Conservation (phyloP, 2,797 vertebrate genomes). For the Sparus aurata region DNA sequence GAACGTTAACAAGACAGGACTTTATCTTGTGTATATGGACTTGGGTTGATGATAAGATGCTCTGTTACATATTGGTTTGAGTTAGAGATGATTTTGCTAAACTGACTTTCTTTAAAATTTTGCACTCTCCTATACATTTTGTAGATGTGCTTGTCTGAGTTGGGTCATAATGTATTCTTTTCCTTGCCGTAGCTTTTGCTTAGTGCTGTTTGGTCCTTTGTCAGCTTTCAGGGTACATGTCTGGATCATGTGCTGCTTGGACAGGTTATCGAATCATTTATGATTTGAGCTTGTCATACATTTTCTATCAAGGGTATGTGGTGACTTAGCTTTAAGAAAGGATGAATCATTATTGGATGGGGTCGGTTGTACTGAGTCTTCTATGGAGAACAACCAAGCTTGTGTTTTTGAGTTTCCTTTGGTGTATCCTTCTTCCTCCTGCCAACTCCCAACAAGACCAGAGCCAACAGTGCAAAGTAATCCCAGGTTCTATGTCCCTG, state of each 20-base stretch:
- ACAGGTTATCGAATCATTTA: neutral
- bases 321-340: conserved; percentile 4
- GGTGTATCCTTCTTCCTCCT: conserved; percentile 36
- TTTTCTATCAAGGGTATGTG: neutral
- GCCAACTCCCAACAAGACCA: conserved; percentile 54
- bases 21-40: neutral
- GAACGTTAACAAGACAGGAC: neutral
- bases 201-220: neutral
- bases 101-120: neutral
- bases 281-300: neutral
- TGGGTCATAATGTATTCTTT: neutral
- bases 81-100: neutral
- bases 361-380: neutral
- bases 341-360: conserved; percentile 39
- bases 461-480: conserved; percentile 66
- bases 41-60: neutral
- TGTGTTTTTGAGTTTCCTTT: conserved; percentile 55
- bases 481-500: conserved; percentile 67
- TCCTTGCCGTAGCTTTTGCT: neutral
- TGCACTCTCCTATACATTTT: neutral
- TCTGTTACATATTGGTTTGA: neutral
- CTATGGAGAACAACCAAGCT: conserved; percentile 5
- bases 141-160: neutral
- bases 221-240: neutral
- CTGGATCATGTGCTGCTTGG: neutral